These are phyloP conservation scores for Seriola rivoliana DNA, from an alignment of 2,113 vertebrate genomes.

Conservation along the genomic window DNA sequence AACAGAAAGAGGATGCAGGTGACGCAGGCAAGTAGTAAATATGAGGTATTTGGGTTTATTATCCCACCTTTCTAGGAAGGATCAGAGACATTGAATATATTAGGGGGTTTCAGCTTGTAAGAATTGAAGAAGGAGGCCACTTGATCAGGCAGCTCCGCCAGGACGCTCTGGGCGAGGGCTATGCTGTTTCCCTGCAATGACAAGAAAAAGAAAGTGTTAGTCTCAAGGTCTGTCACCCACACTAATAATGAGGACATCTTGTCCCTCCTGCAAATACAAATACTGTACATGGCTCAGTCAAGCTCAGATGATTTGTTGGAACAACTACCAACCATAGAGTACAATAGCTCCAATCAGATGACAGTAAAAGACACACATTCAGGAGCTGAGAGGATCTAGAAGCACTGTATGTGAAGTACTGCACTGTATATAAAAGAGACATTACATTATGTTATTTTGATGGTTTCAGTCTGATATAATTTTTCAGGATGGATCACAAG, in stretches of 20 bases:
- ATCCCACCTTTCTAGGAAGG: conserved; percentile 50
- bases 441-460: too few relatives aligned
- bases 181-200: conserved; percentile 83
- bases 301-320: background rate
- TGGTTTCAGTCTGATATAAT: too few relatives aligned
- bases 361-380: too few relatives aligned
- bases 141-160: conserved; percentile 97
- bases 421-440: too few relatives aligned
- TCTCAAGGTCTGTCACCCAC: background rate
- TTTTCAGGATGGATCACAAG: too few relatives aligned
- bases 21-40: background rate
- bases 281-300: background rate
- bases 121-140: conserved; percentile 92
- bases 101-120: conserved; percentile 91
- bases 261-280: background rate
- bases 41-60: conserved; percentile 5
- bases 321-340: background rate
- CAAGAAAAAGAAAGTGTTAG: background rate
- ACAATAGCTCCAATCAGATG: background rate
- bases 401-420: too few relatives aligned
- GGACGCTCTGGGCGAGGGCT: conserved; percentile 92
- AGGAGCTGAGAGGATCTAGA: too few relatives aligned
- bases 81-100: conserved; percentile 61
- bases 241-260: too few relatives aligned
- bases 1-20: background rate